These are phyloP conservation scores for Xenopus tropicalis DNA, from an alignment of 2,113 vertebrate species.

Conservation along the genomic window UCB_Xtro_10.0 CM004446.2:60687001-60687500, in stretches of 20 bases:
- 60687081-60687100: conserved; percentile 42
- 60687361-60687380: no score
- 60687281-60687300: background rate
- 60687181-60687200: background rate
- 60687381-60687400: no score
- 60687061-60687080: conserved; percentile 53
- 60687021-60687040: conserved; percentile 47
- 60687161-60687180: background rate
- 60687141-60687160: conserved; percentile 20
- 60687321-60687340: background rate
- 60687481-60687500: no score
- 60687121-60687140: conserved; percentile 34
- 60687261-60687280: background rate
- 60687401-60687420: no score
- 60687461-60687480: no score
- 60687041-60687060: conserved; percentile 50
- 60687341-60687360: background rate
- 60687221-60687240: background rate
- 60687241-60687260: background rate
- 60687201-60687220: background rate
- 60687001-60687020: conserved; percentile 40
- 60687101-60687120: conserved; percentile 49
- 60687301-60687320: background rate
- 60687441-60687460: no score
- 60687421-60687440: no score